A percentile compares a stretch with the other conserved stretches of the same genome.
phyloP scores from a whole-genome alignment of 1,140 invertebrate genomes.

The Heliconius melpomene region DNA sequence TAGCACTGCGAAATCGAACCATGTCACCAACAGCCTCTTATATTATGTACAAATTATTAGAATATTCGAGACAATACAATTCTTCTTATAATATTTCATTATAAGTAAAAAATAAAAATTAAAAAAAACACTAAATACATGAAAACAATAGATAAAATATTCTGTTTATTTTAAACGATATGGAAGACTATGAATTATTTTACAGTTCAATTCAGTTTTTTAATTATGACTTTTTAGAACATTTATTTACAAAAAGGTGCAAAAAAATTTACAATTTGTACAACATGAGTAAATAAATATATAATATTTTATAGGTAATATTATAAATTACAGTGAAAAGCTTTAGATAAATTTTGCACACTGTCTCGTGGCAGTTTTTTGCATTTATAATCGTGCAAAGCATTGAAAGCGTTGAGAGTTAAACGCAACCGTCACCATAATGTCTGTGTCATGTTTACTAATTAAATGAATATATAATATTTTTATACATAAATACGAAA shows the following conservation, averaged over 20 bases:
- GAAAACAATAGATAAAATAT: background rate
- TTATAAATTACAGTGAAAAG: constrained; percentile 41
- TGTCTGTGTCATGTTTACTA: constrained; percentile 57
- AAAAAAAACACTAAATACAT: background rate
- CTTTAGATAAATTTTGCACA: constrained; percentile 63
- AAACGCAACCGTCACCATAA: constrained; percentile 62
- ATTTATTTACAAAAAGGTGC: background rate
- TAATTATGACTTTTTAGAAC: background rate
- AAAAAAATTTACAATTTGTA: background rate
- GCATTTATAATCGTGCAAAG: constrained; percentile 60
- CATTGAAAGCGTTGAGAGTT: constrained; percentile 63
- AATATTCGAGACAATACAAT: background rate
- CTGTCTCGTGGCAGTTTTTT: constrained; percentile 79
- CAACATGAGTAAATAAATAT: constrained; percentile 13
- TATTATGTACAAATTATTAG: background rate
- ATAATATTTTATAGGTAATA: constrained; percentile 8
- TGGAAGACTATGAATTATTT: too few relatives aligned
- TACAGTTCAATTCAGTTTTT: background rate
- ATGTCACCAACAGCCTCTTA: constrained; percentile 29
- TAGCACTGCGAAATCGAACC: constrained; percentile 81
- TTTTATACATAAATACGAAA: constrained; percentile 68
- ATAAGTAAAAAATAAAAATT: background rate
- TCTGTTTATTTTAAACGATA: background rate
- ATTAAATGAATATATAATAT: constrained; percentile 44
- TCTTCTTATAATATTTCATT: background rate